A percentile compares a stretch with the other conserved stretches of the same genome.
These are phyloP conservation scores for Cebidichthys violaceus DNA, from an alignment of 2,113 vertebrate genomes.

Conservation along the genomic window DNA sequence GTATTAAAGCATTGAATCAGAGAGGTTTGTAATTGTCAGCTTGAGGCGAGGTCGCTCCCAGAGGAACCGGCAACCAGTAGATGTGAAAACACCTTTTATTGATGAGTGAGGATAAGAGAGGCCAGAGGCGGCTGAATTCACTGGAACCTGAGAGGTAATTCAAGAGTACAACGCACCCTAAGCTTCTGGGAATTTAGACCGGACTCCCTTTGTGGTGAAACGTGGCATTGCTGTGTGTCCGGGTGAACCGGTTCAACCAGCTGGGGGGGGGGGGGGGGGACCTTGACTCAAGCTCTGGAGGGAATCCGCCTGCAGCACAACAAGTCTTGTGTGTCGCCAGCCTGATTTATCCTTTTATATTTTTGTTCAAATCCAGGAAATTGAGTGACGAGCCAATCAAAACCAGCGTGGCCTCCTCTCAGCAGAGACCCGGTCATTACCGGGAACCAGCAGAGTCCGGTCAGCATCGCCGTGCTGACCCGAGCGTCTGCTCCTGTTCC, in stretches of 20 bases:
- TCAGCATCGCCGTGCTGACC: slow-evolving; percentile 3
- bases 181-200: slow-evolving; percentile 9
- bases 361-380: slow-evolving; percentile 8
- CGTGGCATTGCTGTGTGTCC: slow-evolving; percentile 1
- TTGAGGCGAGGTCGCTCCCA: slow-evolving; percentile 28
- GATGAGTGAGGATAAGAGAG: slow-evolving; percentile 28
- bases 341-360: slow-evolving; percentile 2
- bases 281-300: slow-evolving; percentile 32
- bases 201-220: slow-evolving; percentile 15
- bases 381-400: slow-evolving; percentile 13
- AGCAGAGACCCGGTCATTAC: background rate
- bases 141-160: slow-evolving; percentile 47
- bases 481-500: background rate
- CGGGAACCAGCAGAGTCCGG: no score
- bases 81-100: slow-evolving; percentile 59
- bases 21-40: slow-evolving; percentile 50
- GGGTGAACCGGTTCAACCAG: slow-evolving; percentile 31
- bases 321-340: slow-evolving; percentile 8
- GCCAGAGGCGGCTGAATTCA: slow-evolving; percentile 26
- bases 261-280: slow-evolving; percentile 6
- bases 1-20: slow-evolving; percentile 42
- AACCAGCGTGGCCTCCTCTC: slow-evolving; percentile 12
- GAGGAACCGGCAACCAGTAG: slow-evolving; percentile 46
- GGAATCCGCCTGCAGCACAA: slow-evolving; percentile 22
- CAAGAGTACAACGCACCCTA: slow-evolving; percentile 33